phyloP scores from a whole-genome alignment of 1,140 invertebrate genomes.

The Papilio aristodemus region DNA sequence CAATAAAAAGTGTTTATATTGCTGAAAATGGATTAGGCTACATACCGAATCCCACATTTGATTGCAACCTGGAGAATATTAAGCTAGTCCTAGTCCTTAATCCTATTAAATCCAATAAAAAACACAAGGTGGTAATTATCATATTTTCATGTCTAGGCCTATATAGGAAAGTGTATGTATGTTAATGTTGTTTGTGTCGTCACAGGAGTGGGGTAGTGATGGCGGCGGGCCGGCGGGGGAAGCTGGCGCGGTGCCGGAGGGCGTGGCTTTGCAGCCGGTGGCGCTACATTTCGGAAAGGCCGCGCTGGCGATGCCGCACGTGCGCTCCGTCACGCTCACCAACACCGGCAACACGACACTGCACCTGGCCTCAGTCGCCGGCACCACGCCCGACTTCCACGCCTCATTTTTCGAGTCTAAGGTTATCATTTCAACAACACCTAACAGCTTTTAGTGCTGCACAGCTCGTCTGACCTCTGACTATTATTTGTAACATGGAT shows the following conservation, averaged over 20 bases:
- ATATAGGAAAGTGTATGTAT: neutral
- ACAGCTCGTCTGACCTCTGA: too few relatives aligned
- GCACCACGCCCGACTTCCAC: slow-evolving; percentile 72
- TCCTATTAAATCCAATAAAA: too few relatives aligned
- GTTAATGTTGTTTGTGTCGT: slow-evolving; percentile 13
- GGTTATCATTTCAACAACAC: slow-evolving; percentile 47
- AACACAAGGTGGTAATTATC: too few relatives aligned
- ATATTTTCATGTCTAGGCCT: neutral
- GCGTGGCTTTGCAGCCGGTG: slow-evolving; percentile 52
- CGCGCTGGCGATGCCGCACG: slow-evolving; percentile 57
- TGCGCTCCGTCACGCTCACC: slow-evolving; percentile 60
- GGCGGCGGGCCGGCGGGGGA: slow-evolving; percentile 16
- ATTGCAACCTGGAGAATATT: too few relatives aligned
- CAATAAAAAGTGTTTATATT: too few relatives aligned
- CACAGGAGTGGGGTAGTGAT: slow-evolving; percentile 63
- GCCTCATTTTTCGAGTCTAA: slow-evolving; percentile 74
- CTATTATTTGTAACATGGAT: too few relatives aligned
- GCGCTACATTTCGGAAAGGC: slow-evolving; percentile 54
- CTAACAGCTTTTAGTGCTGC: too few relatives aligned
- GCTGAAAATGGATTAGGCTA: too few relatives aligned
- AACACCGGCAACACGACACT: slow-evolving; percentile 68
- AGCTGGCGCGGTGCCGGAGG: slow-evolving; percentile 39
- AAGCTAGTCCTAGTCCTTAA: too few relatives aligned
- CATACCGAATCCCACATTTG: too few relatives aligned
- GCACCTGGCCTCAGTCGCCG: slow-evolving; percentile 70